A percentile compares a stretch with the other conserved stretches of the same genome.
Evolutionary conservation across 64 coral and sea anemone genomes (phyloP).

Genomic region (Montipora cactus): DNA sequence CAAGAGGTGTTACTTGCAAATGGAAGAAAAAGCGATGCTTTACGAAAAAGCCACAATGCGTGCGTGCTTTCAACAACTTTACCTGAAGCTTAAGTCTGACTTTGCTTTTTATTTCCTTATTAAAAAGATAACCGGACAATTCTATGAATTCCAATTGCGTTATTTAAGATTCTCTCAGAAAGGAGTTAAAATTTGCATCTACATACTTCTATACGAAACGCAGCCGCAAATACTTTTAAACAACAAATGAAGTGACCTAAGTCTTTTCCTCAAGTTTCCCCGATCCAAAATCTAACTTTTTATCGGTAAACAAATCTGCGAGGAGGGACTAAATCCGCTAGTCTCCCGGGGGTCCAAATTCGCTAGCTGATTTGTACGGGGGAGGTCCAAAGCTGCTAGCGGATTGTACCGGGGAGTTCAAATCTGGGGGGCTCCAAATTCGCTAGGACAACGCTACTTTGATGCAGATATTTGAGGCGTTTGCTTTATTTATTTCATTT

Average conservation of each 20-base stretch:
- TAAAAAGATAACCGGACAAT: not conserved
- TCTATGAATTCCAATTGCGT: not conserved
- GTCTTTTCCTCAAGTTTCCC: too few species aligned
- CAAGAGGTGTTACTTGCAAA: too few species aligned
- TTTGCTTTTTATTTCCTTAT: constrained; percentile 1
- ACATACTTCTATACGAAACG: too few species aligned
- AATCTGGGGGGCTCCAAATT: not conserved
- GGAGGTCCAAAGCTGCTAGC: not conserved
- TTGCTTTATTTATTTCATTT: too few species aligned
- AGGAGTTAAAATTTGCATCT: too few species aligned
- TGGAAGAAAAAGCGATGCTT: too few species aligned
- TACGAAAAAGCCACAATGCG: too few species aligned
- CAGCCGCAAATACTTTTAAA: not conserved
- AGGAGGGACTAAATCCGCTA: not conserved
- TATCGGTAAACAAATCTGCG: not conserved
- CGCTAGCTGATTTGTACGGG: not conserved
- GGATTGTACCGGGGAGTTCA: not conserved
- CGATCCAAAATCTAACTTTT: too few species aligned
- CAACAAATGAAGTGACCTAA: not conserved
- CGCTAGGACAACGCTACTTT: not conserved
- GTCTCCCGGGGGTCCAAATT: not conserved
- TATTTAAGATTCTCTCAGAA: not conserved
- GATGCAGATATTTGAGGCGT: too few species aligned
- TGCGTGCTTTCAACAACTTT: too few species aligned
- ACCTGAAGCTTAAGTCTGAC: not conserved